Percentiles rank a stretch among this genome's conserved stretches.
Conservation (phyloP, 2,888 invertebrate genomes). For the Orthosia gothica region DNA sequence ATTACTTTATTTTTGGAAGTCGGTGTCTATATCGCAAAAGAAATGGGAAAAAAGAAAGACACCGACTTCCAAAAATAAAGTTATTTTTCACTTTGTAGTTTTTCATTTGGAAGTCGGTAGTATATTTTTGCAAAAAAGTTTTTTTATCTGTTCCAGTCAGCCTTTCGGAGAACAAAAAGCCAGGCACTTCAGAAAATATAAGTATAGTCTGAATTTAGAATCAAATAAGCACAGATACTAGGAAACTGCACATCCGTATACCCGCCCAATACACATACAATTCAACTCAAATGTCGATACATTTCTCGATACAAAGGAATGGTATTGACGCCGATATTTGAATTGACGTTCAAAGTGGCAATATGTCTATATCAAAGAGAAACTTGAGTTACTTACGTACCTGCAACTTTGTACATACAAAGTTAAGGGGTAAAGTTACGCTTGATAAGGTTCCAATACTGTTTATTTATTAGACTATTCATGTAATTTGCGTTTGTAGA, state of each 20-base stretch:
- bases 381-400: constrained; percentile 39
- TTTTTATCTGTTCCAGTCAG: no score
- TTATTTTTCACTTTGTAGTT: no score
- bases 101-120: no score
- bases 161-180: not conserved
- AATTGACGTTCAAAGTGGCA: constrained; percentile 54
- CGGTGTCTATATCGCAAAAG: no score
- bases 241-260: not conserved
- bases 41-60: no score
- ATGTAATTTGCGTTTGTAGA: not conserved
- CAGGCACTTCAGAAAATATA: not conserved
- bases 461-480: not conserved
- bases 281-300: constrained; percentile 45
- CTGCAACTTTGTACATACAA: constrained; percentile 25
- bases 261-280: constrained; percentile 26
- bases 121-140: no score
- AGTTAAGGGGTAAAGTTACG: not conserved
- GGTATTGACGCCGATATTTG: constrained; percentile 42
- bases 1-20: no score
- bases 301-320: constrained; percentile 50
- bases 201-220: not conserved
- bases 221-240: constrained; percentile 15
- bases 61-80: no score
- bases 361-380: constrained; percentile 51
- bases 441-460: not conserved